Base-by-base conservation (phyloP, 2,797 vertebrate genomes). In the Phoeniculus purpureus region DNA sequence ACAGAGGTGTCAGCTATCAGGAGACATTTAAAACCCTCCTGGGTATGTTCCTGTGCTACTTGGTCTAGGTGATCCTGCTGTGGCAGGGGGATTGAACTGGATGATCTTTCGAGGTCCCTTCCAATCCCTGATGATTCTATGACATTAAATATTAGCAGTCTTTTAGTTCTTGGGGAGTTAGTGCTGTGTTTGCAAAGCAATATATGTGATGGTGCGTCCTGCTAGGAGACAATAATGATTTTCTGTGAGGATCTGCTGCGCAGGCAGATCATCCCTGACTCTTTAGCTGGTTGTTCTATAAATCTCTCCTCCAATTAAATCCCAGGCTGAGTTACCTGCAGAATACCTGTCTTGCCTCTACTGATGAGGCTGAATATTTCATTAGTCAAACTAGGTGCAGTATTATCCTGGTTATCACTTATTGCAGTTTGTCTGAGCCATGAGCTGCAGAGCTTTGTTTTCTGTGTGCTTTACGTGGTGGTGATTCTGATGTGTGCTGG, bases 331-430 rank as follows among this genome's bases (percentile, higher is more conserved):
- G 18, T 29, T 27, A 20, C n/a, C 37, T 61, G 19, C 66, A 61
- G 17, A 74, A 74, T 32, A 23, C 19, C 37, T 87, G 5, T 27
- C 40, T 68, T 31, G 61, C 16, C 15, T 47, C 11, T 70, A 0
- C n/a, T 43, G 8, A 3, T 58, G 29, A 20, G 67, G 32, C 25
- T 32, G 40, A 34, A 52, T 0, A 0, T 51, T 76, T 71, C 26
- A 31, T 18, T 62, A 56, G 29, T 74, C 54, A 62, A n/a, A 50
- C 2, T 10, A 26, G 23, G 10, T 31, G 26, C 23, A 3, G 15
- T 64, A 0, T 40, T 66, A 14, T 15, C 37, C 15, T n/a, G 37
- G 20, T 61, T 52, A 37, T 18, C 16, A 37, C 34, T 48, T 59
- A 12, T 26, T 84, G 13, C 45, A 10, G 48, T 91, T 82, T 60